Percentiles rank a stretch among this genome's conserved stretches.
These are phyloP conservation scores for Caenorhabditis zanzibari DNA, from an alignment of 2,888 invertebrate genomes.

Conservation along the genomic window DNA sequence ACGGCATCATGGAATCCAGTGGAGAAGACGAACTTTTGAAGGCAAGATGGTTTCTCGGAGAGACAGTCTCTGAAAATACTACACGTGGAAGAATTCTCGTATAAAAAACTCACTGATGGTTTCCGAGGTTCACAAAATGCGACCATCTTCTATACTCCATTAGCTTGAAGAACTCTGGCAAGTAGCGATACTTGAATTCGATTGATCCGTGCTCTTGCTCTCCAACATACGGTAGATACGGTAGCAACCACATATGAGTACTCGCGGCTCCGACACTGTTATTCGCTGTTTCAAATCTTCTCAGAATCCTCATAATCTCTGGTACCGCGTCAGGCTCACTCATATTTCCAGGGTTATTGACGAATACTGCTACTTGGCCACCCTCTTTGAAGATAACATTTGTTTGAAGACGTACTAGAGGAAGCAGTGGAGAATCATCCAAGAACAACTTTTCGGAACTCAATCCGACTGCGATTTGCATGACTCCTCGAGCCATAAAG, in stretches of 20 bases:
- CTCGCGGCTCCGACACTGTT: constrained; percentile 79
- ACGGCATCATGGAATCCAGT: constrained; percentile 83
- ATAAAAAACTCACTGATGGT: constrained; percentile 72
- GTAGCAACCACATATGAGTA: constrained; percentile 82
- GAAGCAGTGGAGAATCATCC: constrained; percentile 82
- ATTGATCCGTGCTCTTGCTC: constrained; percentile 82
- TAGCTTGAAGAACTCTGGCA: constrained; percentile 82
- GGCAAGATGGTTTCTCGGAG: constrained; percentile 79
- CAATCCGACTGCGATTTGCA: constrained; percentile 81
- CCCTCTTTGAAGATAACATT: constrained; percentile 83
- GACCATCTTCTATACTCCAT: constrained; percentile 82
- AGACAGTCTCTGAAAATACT: constrained; percentile 80
- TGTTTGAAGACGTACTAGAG: constrained; percentile 82
- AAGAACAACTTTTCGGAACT: constrained; percentile 83
- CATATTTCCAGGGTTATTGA: constrained; percentile 82
- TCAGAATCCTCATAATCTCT: constrained; percentile 77
- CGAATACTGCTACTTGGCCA: constrained; percentile 82
- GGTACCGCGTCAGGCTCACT: constrained; percentile 77
- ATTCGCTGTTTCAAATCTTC: constrained; percentile 79
- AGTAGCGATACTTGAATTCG: constrained; percentile 82
- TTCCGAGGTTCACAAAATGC: constrained; percentile 81
- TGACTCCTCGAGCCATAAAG: constrained; percentile 79
- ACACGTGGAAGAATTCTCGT: background rate
- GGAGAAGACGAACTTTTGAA: constrained; percentile 82
- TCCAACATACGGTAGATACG: constrained; percentile 82